Conservation (phyloP, 2,113 vertebrate genomes). For the Onychorhynchus coronatus region DNA sequence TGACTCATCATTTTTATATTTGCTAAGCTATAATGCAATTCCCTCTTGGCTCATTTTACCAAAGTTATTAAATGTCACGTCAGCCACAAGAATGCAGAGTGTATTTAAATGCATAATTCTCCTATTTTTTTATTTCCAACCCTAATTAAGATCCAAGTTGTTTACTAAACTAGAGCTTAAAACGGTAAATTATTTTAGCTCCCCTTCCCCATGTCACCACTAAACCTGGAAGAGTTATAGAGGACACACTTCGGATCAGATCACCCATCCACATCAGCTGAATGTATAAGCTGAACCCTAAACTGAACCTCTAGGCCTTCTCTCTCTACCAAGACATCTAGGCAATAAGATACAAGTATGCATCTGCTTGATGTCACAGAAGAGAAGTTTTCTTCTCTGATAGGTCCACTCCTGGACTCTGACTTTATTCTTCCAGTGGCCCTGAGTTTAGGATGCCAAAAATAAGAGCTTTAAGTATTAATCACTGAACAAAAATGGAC, state of each 20-base stretch:
- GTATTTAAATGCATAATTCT: conserved; percentile 25
- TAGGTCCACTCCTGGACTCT: neutral
- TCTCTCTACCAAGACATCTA: neutral
- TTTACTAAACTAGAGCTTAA: neutral
- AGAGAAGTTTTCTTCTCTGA: neutral
- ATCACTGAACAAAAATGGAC: neutral
- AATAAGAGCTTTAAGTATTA: neutral
- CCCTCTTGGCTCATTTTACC: conserved; percentile 23
- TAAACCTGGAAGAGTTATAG: neutral
- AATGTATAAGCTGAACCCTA: neutral
- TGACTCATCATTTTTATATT: conserved; percentile 22
- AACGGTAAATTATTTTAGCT: neutral
- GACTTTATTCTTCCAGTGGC: neutral
- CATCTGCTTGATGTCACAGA: neutral
- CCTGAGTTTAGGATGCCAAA: neutral
- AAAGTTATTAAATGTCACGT: conserved; percentile 42
- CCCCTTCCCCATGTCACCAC: neutral
- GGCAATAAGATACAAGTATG: neutral
- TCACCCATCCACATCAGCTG: neutral
- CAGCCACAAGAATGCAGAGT: neutral
- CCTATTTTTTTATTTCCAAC: neutral
- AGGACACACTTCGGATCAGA: neutral
- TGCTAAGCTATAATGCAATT: neutral
- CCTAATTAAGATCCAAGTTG: neutral
- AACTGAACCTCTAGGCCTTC: neutral